Percentiles rank a stretch among this genome's conserved stretches.
Evolutionary conservation across 2,797 vertebrate species (phyloP).

Genomic region (Brachymystax lenok): DNA sequence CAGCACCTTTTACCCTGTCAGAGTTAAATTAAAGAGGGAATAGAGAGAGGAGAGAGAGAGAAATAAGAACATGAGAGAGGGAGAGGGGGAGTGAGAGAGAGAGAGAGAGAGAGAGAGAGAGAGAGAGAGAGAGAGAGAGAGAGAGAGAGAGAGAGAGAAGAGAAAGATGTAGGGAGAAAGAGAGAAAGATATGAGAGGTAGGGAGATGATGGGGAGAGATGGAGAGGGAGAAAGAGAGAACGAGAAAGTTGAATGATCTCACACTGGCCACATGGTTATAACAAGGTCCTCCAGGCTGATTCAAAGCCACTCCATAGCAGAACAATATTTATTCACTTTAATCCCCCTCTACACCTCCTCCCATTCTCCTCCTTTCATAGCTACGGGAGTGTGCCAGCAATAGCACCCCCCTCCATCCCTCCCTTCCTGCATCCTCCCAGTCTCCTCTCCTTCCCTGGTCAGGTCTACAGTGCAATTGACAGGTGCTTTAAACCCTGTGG

Average conservation of each 20-base stretch:
- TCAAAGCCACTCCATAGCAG: slow-evolving; percentile 54
- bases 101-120: neutral
- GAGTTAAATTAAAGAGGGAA: neutral
- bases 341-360: slow-evolving; percentile 57
- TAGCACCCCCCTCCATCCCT: slow-evolving; percentile 58
- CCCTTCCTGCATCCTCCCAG: neutral
- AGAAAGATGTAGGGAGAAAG: neutral
- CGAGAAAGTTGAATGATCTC: slow-evolving; percentile 60
- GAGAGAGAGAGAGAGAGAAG: too few species aligned
- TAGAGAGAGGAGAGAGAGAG: neutral
- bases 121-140: slow-evolving; percentile 2
- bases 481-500: slow-evolving; percentile 13
- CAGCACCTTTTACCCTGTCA: slow-evolving; percentile 8
- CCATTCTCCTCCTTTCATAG: slow-evolving; percentile 56
- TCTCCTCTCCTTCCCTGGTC: neutral
- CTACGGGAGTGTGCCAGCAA: slow-evolving; percentile 59
- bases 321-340: slow-evolving; percentile 69
- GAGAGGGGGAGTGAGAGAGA: neutral
- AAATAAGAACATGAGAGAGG: neutral
- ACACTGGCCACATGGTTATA: slow-evolving; percentile 38
- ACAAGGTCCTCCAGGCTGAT: slow-evolving; percentile 43
- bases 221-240: neutral
- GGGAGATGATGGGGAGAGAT: too few species aligned
- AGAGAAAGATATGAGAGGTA: neutral
- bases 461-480: neutral